These are phyloP conservation scores for Propithecus perrieri DNA, from an alignment of 2,797 vertebrate species.

Conservation along the genomic window DNA sequence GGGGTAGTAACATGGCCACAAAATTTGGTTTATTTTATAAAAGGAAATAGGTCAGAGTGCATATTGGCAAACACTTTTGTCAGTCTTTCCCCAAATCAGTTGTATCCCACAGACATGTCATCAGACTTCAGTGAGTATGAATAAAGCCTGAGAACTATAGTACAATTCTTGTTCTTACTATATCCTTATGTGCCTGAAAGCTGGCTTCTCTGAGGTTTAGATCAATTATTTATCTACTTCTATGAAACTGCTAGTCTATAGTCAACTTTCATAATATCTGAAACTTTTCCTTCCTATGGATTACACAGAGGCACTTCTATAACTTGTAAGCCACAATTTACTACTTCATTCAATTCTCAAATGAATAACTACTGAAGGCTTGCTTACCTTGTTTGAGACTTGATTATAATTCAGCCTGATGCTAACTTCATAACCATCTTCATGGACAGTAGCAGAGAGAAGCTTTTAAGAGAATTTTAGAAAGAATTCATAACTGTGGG, in stretches of 20 bases:
- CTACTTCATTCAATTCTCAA: not conserved
- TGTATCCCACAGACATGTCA: not conserved
- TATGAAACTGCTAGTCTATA: not conserved
- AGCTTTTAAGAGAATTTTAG: conserved; percentile 86
- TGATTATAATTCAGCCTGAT: conserved; percentile 91
- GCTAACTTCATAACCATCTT: conserved; percentile 90
- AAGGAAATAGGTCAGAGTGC: conserved; percentile 1
- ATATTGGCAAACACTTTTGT: not conserved
- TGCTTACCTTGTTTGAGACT: conserved; percentile 85
- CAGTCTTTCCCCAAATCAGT: not conserved
- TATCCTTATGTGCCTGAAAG: not conserved
- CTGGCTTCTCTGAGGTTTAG: not conserved
- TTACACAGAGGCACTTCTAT: conserved; percentile 7
- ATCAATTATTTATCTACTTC: not conserved
- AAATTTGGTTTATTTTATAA: conserved; percentile 31
- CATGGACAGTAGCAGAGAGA: conserved; percentile 90
- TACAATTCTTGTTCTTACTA: not conserved
- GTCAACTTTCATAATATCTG: not conserved
- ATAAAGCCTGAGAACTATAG: not conserved
- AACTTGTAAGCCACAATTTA: conserved; percentile 1
- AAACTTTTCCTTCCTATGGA: not conserved
- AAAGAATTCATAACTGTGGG: conserved; percentile 38
- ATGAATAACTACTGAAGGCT: not conserved
- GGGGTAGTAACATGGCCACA: not conserved
- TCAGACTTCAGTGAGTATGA: not conserved